Evolutionary conservation across 2,797 vertebrate species (phyloP).

Genomic region (Benthosema pterotum): DNA sequence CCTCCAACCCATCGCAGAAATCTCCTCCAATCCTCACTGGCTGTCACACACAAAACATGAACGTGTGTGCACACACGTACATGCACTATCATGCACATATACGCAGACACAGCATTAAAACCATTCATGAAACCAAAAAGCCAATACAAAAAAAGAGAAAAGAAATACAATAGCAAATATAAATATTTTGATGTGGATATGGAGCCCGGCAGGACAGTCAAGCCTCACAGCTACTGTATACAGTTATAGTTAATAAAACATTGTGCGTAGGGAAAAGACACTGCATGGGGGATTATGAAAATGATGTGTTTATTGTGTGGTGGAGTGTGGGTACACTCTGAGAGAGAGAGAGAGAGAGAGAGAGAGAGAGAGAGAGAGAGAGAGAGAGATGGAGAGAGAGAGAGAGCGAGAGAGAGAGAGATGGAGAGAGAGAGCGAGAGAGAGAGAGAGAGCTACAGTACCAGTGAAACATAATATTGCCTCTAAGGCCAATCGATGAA

Average conservation of each 20-base stretch:
- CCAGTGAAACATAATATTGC: slow-evolving; percentile 53
- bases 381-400: no score
- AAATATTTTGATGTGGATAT: no score
- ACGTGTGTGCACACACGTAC: background rate
- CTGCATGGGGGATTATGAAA: slow-evolving; percentile 17
- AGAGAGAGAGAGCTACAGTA: background rate
- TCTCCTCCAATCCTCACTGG: slow-evolving; percentile 57
- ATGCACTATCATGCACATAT: no score
- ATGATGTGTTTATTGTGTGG: slow-evolving; percentile 12
- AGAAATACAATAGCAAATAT: no score
- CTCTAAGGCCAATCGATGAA: slow-evolving; percentile 56
- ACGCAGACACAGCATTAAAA: no score
- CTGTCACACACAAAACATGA: slow-evolving; percentile 17
- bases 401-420: background rate
- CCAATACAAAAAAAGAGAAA: no score
- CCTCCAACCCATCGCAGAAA: slow-evolving; percentile 67
- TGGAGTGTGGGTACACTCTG: slow-evolving; percentile 28
- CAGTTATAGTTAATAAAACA: slow-evolving; percentile 18
- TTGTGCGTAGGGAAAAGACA: slow-evolving; percentile 21
- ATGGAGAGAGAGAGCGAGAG: no score
- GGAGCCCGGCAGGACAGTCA: no score
- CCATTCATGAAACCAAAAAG: no score
- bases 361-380: slow-evolving; percentile 4
- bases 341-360: background rate
- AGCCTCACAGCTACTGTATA: no score